Percentiles rank a stretch among this genome's conserved stretches.
Conservation (phyloP, 2,113 vertebrate species). For the Aix galericulata region DNA sequence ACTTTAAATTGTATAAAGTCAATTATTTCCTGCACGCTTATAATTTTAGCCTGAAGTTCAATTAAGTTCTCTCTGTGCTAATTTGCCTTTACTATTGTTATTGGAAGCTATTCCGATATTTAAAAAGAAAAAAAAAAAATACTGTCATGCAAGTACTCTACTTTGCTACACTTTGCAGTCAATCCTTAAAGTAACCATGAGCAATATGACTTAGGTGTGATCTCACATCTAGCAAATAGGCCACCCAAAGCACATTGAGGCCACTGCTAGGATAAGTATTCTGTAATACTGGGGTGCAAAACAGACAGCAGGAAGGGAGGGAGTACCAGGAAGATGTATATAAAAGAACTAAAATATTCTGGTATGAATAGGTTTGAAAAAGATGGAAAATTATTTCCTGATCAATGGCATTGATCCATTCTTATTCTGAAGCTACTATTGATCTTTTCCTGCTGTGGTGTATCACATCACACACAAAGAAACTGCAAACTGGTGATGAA, state of each 20-base stretch:
- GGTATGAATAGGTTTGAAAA: background rate
- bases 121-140: background rate
- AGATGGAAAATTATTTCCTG: background rate
- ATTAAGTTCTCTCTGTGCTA: background rate
- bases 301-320: background rate
- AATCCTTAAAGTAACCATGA: background rate
- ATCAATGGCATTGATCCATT: background rate
- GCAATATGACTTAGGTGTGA: background rate
- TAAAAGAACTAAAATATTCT: background rate
- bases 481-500: constrained; percentile 1
- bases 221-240: background rate
- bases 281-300: background rate
- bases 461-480: background rate
- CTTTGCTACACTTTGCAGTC: background rate
- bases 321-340: background rate
- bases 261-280: background rate
- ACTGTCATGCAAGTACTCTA: background rate
- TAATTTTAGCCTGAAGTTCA: background rate
- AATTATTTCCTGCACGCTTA: background rate
- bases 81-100: background rate
- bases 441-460: background rate
- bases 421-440: background rate
- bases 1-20: background rate
- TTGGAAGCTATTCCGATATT: background rate
- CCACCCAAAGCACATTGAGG: background rate